phyloP scores from a whole-genome alignment of 2,888 invertebrate species.

The Hofmannophila pseudospretella region DNA sequence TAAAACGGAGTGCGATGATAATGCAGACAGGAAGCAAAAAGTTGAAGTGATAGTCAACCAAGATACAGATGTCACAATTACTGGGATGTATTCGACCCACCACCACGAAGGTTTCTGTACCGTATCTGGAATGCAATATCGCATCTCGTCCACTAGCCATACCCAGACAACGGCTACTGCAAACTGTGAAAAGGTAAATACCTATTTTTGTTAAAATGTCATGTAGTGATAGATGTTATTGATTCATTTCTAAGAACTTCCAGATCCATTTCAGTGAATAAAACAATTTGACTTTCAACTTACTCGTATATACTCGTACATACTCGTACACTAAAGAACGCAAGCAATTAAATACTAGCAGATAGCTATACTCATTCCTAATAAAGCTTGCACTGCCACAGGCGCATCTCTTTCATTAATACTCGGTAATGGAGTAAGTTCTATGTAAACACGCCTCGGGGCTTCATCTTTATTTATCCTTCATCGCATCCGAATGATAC shows the following conservation, averaged over 20 bases:
- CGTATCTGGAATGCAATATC: conserved; percentile 90
- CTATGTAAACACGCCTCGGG: conserved; percentile 66
- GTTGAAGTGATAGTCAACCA: conserved; percentile 90
- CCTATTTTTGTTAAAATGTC: no score
- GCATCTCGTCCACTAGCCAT: conserved; percentile 91
- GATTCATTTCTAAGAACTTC: no score
- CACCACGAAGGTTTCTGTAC: conserved; percentile 92
- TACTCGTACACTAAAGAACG: no score
- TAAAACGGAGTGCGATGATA: conserved; percentile 61
- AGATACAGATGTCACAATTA: conserved; percentile 92
- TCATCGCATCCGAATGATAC: conserved; percentile 39
- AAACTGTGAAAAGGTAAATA: conserved; percentile 81
- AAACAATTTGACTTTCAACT: no score
- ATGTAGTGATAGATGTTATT: background rate
- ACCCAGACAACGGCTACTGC: conserved; percentile 91
- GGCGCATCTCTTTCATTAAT: conserved; percentile 62
- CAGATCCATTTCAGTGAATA: no score
- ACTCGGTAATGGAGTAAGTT: conserved; percentile 70
- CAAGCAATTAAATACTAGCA: no score
- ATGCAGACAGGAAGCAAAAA: conserved; percentile 70
- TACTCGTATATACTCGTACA: no score
- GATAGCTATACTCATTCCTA: conserved; percentile 34
- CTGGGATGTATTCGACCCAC: conserved; percentile 90
- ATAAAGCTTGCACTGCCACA: conserved; percentile 45
- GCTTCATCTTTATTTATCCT: conserved; percentile 56